Percentiles rank a stretch among this genome's conserved stretches.
phyloP scores from a whole-genome alignment of 2,113 vertebrate species.

The Atherinomorus stipes region DNA sequence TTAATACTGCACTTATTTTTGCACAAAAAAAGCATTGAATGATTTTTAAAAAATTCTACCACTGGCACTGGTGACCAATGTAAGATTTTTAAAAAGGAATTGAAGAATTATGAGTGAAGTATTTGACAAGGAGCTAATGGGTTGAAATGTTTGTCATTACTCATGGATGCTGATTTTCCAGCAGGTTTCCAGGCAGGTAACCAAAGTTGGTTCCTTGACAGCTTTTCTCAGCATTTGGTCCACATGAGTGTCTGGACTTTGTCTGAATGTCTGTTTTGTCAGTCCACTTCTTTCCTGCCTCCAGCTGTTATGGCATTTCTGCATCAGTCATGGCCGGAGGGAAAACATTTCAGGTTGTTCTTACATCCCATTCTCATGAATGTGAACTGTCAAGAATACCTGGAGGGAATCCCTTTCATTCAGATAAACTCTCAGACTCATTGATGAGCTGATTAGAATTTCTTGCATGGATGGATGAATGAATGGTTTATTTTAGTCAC shows the following conservation, averaged over 20 bases:
- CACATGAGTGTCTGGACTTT: slow-evolving; percentile 12
- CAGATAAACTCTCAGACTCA: not conserved
- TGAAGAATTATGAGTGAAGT: not conserved
- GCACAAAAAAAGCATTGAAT: not conserved
- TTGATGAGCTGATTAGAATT: not conserved
- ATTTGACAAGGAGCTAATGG: not conserved
- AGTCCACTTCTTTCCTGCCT: not conserved
- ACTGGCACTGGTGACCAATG: too few species aligned
- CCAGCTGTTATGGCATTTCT: not conserved
- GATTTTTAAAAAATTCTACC: too few species aligned
- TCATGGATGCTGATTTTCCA: slow-evolving; percentile 12
- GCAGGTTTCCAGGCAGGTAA: slow-evolving; percentile 20
- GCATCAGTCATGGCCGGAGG: not conserved
- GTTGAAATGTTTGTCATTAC: slow-evolving; percentile 9
- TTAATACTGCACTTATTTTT: not conserved
- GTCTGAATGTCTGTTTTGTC: slow-evolving; percentile 25
- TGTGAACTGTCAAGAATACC: not conserved
- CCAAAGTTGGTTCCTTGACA: slow-evolving; percentile 3
- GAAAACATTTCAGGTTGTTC: not conserved
- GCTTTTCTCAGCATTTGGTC: slow-evolving; percentile 15
- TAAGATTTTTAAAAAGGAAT: too few species aligned
- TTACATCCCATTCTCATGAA: not conserved
- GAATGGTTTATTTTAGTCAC: too few species aligned
- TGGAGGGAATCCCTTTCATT: not conserved
- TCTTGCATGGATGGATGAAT: too few species aligned